Conservation (phyloP, 2,888 invertebrate genomes). For the Euphydryas editha region DNA sequence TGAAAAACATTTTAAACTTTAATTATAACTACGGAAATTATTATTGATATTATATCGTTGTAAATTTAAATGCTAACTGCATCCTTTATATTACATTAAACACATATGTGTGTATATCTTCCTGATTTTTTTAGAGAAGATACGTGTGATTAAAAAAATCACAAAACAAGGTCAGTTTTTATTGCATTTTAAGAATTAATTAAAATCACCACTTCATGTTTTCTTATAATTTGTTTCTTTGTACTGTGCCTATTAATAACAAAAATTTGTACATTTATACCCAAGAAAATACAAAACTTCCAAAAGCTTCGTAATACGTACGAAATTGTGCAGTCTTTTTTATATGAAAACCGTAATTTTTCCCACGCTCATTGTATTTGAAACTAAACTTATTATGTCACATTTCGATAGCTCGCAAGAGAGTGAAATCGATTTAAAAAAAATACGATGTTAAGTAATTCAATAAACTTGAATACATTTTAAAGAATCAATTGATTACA, state of each 20-base stretch:
- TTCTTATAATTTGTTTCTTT: background rate
- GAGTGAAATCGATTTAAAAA: slow-evolving; percentile 38
- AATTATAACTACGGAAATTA: background rate
- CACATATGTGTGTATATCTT: slow-evolving; percentile 15
- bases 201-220: background rate
- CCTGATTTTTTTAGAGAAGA: slow-evolving; percentile 17
- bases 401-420: slow-evolving; percentile 37
- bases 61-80: background rate
- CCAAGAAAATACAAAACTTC: background rate
- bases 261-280: too few relatives aligned
- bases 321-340: background rate
- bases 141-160: background rate
- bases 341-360: slow-evolving; percentile 20
- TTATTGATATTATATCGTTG: background rate
- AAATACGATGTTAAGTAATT: slow-evolving; percentile 2
- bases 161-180: slow-evolving; percentile 15
- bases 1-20: background rate
- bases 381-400: slow-evolving; percentile 38
- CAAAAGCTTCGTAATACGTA: background rate
- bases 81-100: background rate
- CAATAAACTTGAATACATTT: background rate
- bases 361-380: slow-evolving; percentile 41
- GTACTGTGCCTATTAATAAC: too few relatives aligned
- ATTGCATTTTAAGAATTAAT: background rate
- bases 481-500: background rate